Percentiles rank a stretch among this genome's conserved stretches.
Conservation (phyloP, 2,888 invertebrate genomes). For the Patella caerulea region DNA sequence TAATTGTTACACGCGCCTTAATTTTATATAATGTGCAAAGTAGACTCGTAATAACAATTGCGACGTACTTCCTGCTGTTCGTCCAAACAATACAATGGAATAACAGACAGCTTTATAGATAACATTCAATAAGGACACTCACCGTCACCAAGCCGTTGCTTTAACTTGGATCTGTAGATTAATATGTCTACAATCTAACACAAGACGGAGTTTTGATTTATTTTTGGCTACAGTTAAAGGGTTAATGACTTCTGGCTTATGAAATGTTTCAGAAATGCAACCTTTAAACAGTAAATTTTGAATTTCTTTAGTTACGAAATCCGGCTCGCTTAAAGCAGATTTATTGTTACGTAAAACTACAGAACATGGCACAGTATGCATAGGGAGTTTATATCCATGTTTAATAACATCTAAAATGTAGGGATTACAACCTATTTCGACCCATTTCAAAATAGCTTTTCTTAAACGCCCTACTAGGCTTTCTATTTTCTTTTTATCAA, state of each 20-base stretch:
- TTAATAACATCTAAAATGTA: background rate
- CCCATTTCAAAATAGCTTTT: background rate
- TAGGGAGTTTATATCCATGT: background rate
- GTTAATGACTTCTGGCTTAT: background rate
- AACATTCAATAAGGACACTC: too few relatives aligned
- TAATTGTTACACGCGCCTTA: too few relatives aligned
- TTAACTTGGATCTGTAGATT: too few relatives aligned
- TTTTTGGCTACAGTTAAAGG: background rate
- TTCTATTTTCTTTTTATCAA: too few relatives aligned
- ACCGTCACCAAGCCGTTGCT: too few relatives aligned
- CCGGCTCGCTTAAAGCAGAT: background rate
- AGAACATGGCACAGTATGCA: background rate
- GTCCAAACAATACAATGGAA: background rate
- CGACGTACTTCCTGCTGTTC: background rate
- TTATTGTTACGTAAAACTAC: background rate
- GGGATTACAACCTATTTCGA: background rate
- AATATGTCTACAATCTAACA: slow-evolving; percentile 6
- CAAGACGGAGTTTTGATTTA: background rate
- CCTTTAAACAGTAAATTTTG: background rate
- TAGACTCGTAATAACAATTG: background rate
- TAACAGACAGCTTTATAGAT: too few relatives aligned
- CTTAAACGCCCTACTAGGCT: background rate
- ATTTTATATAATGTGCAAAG: background rate
- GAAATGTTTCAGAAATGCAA: background rate
- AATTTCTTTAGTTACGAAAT: background rate